Conservation (phyloP, 2,797 vertebrate species). For the Myotis pilosus region DNA sequence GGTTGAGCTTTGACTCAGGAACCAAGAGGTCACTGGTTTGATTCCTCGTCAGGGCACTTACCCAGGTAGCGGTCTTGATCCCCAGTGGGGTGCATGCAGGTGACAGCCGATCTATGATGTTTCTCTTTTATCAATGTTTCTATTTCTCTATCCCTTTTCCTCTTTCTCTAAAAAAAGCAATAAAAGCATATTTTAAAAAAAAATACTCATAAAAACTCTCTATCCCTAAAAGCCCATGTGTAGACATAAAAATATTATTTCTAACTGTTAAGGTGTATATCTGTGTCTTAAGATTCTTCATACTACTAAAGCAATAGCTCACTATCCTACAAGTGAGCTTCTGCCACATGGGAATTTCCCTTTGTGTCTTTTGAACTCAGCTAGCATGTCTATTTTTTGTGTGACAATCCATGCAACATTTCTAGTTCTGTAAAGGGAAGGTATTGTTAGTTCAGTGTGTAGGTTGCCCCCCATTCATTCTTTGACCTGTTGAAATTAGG, state of each 20-base stretch:
- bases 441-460: not conserved
- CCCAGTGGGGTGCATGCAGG: too few species aligned
- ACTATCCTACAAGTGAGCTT: not conserved
- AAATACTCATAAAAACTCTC: not conserved
- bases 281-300: not conserved
- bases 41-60: too few species aligned
- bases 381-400: not conserved
- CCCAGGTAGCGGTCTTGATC: rapidly evolving
- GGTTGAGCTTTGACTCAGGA: too few species aligned
- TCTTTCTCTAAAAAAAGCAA: too few species aligned
- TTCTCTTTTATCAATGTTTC: too few species aligned
- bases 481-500: not conserved
- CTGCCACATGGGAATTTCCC: not conserved
- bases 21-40: too few species aligned
- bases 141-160: too few species aligned
- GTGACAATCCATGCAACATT: not conserved
- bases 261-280: not conserved
- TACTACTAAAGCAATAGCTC: not conserved
- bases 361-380: not conserved
- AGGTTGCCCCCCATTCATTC: not conserved
- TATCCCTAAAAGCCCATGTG: not conserved
- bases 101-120: too few species aligned
- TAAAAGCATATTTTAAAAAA: too few species aligned
- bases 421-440: not conserved
- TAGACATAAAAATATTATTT: not conserved